Percentiles rank a stretch among this genome's conserved stretches.
Conservation (phyloP, 2,797 vertebrate species). For the Trachurus trachurus region DNA sequence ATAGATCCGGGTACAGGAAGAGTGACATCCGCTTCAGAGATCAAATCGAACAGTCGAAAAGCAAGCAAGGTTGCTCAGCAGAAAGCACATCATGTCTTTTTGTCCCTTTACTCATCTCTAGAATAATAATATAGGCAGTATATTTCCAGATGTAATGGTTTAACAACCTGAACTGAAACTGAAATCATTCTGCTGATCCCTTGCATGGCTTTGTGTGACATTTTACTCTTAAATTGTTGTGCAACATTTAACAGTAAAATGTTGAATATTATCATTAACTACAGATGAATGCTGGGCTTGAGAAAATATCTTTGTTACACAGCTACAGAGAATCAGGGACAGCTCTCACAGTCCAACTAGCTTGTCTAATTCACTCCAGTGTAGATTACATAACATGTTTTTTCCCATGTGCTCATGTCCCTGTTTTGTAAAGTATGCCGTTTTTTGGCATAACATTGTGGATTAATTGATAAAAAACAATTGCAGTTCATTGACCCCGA, state of each 20-base stretch:
- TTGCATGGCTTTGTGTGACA: neutral
- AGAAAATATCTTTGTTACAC: neutral
- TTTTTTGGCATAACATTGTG: conserved; percentile 45
- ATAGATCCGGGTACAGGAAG: neutral
- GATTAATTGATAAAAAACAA: conserved; percentile 47
- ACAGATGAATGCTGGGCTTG: neutral
- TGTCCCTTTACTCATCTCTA: neutral
- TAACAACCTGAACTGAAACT: neutral
- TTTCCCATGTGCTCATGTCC: conserved; percentile 54
- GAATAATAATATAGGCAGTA: neutral
- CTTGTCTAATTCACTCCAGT: conserved; percentile 2
- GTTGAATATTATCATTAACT: neutral
- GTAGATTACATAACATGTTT: conserved; percentile 25
- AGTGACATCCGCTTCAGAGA: neutral
- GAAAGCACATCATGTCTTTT: neutral
- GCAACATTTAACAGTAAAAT: neutral
- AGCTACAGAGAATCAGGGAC: neutral
- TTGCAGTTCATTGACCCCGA: conserved; percentile 54
- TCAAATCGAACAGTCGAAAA: neutral
- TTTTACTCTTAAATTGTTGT: neutral
- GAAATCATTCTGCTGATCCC: neutral
- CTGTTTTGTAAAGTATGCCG: conserved; percentile 26
- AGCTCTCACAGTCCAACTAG: conserved; percentile 25
- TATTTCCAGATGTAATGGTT: neutral
- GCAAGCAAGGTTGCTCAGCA: neutral